Percentiles rank a stretch among this genome's conserved stretches.
phyloP scores from a whole-genome alignment of 2,113 vertebrate species.

The Rhodinocichla rosea region DNA sequence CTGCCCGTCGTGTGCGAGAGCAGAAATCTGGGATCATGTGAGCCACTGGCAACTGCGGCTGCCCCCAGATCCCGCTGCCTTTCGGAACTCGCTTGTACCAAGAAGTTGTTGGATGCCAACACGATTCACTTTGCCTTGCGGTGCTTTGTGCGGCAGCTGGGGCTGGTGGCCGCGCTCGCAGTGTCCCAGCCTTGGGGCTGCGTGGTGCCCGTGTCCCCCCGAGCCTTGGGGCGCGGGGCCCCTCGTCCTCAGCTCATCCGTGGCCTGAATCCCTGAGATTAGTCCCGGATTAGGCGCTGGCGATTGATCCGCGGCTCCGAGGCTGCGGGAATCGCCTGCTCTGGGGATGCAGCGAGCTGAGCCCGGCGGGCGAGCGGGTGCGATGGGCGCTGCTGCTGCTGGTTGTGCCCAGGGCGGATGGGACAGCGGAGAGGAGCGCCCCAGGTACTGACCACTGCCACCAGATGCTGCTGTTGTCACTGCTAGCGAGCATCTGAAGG shows the following conservation, averaged over 20 bases:
- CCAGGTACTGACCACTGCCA: conserved; percentile 63
- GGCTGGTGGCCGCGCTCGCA: rapidly evolving
- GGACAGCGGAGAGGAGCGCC: conserved; percentile 11
- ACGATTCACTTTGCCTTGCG: rapidly evolving
- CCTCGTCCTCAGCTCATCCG: background rate
- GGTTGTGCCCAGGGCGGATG: background rate
- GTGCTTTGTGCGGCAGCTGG: rapidly evolving
- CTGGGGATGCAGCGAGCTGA: rapidly evolving
- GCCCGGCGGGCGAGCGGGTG: background rate
- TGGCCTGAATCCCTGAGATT: conserved; percentile 41
- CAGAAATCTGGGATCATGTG: background rate
- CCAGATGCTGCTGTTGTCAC: conserved; percentile 74
- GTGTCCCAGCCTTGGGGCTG: rapidly evolving
- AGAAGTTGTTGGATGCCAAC: background rate
- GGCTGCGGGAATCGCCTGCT: background rate
- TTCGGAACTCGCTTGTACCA: background rate
- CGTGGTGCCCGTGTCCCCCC: rapidly evolving
- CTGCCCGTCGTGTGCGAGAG: background rate
- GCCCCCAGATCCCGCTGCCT: background rate
- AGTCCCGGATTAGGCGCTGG: conserved; percentile 6
- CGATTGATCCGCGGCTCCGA: background rate
- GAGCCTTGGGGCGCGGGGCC: background rate
- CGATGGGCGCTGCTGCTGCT: background rate
- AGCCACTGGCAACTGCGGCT: background rate
- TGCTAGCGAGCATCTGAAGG: conserved; percentile 25